These are phyloP conservation scores for Lucilia cuprina DNA, from an alignment of 1,140 invertebrate genomes.

Conservation along the genomic window DNA sequence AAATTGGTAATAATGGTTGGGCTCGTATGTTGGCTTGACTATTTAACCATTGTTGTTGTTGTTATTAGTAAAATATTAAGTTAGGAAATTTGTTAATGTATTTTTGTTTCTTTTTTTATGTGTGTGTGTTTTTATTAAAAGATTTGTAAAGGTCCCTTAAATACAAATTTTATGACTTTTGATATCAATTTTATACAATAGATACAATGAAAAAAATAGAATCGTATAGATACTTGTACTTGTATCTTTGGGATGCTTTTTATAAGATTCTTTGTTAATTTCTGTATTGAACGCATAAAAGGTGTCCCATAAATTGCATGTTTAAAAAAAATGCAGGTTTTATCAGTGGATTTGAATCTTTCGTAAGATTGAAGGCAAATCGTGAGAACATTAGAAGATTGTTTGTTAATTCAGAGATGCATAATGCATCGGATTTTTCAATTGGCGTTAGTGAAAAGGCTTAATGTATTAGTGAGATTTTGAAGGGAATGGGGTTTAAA, in stretches of 20 bases:
- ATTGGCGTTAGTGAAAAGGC: no score
- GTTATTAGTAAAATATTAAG: not conserved
- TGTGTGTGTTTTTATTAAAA: not conserved
- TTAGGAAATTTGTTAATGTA: no score
- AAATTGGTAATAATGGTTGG: not conserved
- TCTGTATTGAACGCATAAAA: not conserved
- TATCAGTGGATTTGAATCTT: not conserved
- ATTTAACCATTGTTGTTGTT: not conserved
- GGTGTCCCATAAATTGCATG: constrained; percentile 9
- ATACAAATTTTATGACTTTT: constrained; percentile 15
- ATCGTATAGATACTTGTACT: not conserved
- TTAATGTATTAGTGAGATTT: no score
- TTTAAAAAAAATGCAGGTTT: constrained; percentile 5
- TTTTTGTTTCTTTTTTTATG: no score
- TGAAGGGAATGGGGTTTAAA: no score
- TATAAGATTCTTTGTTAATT: not conserved
- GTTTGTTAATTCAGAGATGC: no score
- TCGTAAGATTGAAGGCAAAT: not conserved
- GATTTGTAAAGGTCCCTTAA: not conserved
- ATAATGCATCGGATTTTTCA: no score
- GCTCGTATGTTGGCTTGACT: not conserved
- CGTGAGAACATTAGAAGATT: not conserved
- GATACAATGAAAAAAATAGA: not conserved
- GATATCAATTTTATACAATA: not conserved
- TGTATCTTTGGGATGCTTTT: not conserved